These are phyloP conservation scores for Drosophila takahashii DNA, from an alignment of 1,140 invertebrate species.

Conservation along the genomic window DNA sequence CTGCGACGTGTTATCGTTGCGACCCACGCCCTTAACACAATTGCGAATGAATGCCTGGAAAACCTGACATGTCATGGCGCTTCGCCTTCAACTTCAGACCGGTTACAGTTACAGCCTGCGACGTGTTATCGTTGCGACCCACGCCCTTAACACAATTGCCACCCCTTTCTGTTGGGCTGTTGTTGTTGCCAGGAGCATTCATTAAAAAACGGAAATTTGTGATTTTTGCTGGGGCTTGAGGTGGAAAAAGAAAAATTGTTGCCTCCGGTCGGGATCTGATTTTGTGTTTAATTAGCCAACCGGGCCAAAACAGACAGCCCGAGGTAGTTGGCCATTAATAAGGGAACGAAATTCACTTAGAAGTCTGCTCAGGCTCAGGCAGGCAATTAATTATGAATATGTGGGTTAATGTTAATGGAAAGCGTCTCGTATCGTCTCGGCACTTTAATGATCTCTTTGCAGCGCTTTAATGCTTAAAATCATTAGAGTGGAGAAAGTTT, in stretches of 20 bases:
- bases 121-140: constrained; percentile 66
- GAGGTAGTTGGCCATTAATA: constrained; percentile 43
- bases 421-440: background rate
- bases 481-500: constrained; percentile 63
- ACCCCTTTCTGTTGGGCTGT: constrained; percentile 3
- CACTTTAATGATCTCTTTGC: constrained; percentile 38
- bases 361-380: constrained; percentile 35
- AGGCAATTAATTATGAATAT: constrained; percentile 46
- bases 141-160: constrained; percentile 36
- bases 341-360: constrained; percentile 43
- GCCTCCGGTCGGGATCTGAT: constrained; percentile 36
- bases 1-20: constrained; percentile 62
- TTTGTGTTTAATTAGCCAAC: constrained; percentile 61
- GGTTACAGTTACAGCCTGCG: constrained; percentile 43
- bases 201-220: constrained; percentile 81
- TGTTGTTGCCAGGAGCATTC: constrained; percentile 40
- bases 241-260: constrained; percentile 47
- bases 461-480: constrained; percentile 65
- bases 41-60: constrained; percentile 25
- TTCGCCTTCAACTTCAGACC: constrained; percentile 41
- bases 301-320: constrained; percentile 39
- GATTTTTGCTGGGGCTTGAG: constrained; percentile 68
- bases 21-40: constrained; percentile 40
- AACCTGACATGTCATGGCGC: constrained; percentile 74
- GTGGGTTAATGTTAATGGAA: constrained; percentile 20